Conservation (phyloP, 2,113 vertebrate genomes). For the Ariopsis seemanni region DNA sequence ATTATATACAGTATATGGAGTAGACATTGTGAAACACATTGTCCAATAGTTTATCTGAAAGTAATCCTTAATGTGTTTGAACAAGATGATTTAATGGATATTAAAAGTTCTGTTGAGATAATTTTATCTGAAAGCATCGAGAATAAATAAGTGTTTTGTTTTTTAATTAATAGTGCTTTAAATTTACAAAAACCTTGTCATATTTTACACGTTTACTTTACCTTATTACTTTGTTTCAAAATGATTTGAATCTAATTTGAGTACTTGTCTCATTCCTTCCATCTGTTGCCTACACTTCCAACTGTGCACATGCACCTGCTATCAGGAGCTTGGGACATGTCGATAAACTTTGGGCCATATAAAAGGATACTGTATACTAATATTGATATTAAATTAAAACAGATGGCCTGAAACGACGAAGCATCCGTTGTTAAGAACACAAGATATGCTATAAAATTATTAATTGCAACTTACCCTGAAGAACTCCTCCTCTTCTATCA, state of each 20-base stretch:
- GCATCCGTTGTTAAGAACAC: background rate
- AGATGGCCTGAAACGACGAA: background rate
- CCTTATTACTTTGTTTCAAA: background rate
- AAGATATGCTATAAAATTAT: background rate
- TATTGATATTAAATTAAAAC: background rate
- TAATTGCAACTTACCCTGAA: conserved; percentile 50
- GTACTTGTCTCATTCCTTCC: background rate
- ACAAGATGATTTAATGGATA: background rate
- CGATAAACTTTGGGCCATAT: background rate
- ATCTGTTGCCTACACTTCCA: conserved; percentile 4
- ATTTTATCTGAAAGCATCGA: background rate
- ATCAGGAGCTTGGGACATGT: background rate
- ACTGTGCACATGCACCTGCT: conserved; percentile 4
- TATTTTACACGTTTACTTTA: background rate
- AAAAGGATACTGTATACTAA: background rate
- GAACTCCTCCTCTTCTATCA: conserved; percentile 63
- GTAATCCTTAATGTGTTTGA: background rate
- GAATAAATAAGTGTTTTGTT: background rate
- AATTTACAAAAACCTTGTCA: background rate
- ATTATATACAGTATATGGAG: background rate
- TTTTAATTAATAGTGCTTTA: background rate
- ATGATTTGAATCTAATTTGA: background rate
- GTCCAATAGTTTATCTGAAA: background rate
- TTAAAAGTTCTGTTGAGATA: background rate
- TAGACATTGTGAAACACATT: background rate